phyloP scores from a whole-genome alignment of 2,888 invertebrate genomes.

The Isoperla grammatica region DNA sequence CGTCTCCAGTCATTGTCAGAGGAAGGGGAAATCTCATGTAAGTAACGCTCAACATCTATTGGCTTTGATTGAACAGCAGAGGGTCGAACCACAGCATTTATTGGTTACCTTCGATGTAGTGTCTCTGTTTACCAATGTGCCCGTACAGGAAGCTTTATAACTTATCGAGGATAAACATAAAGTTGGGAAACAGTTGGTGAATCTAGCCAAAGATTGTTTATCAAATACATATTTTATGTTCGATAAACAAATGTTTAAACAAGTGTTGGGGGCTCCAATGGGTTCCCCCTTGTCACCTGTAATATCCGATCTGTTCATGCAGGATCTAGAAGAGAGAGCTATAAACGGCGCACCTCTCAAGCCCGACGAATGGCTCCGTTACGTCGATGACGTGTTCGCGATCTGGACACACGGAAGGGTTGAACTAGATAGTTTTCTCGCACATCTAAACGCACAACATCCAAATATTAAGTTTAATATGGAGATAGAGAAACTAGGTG shows the following conservation, averaged over 20 bases:
- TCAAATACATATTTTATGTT: background rate
- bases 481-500: slow-evolving; percentile 26
- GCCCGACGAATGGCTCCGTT: slow-evolving; percentile 23
- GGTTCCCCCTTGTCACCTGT: background rate
- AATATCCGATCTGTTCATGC: slow-evolving; percentile 17
- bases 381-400: slow-evolving; percentile 31
- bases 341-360: too few species aligned
- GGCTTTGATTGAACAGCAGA: background rate
- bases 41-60: background rate
- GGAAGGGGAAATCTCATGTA: background rate
- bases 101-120: slow-evolving; percentile 9
- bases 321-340: too few species aligned
- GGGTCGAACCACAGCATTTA: background rate
- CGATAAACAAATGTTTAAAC: background rate
- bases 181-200: background rate
- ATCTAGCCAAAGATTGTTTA: background rate
- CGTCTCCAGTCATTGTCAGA: background rate
- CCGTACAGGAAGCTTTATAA: slow-evolving; percentile 5
- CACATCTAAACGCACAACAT: slow-evolving; percentile 25
- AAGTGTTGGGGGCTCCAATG: background rate
- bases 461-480: slow-evolving; percentile 27
- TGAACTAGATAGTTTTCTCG: slow-evolving; percentile 26
- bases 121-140: slow-evolving; percentile 8
- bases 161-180: background rate
- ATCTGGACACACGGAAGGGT: slow-evolving; percentile 31